Evolutionary conservation across 2,113 vertebrate species (phyloP), one percentile per base, ranked within the genome.

Genomic region (Melanostigma gelatinosum): DNA sequence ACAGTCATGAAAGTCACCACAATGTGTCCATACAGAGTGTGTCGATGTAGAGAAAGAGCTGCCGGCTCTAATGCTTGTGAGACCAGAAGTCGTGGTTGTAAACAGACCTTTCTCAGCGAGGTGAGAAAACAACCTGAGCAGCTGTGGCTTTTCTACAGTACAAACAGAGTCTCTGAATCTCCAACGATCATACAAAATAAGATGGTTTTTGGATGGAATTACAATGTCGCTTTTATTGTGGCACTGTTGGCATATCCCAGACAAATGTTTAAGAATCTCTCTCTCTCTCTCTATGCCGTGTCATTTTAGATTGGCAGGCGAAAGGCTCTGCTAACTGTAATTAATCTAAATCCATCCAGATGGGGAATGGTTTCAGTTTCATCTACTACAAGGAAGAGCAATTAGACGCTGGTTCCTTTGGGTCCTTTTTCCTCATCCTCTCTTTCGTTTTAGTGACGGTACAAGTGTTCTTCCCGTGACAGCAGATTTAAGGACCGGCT

Each of bases 311-410:
- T 88, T 86, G 86, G 73, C 76, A 46, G 62, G 63, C 83, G 84
- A 66, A 88, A 84, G 71, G 65, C 15, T 3, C 74, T 50, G 52
- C 76, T 80, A 57, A 63, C 46, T 77, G 68, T 87, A 87, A 90
- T 86, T 63, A 86, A 89, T 86, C 72, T 87, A 79, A 91, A 80
- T 83, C 83, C 66, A 72, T 82, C 86, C 89, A 88, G 80, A 87
- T 92, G 86, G 65, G 48, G 58, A 81, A 83, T 29, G 66, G 69
- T 80, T 90, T 88, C 57, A 84, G 65, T 86, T 87, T 84, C 71
- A 80, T 88, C 44, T 12, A 24, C 54, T 63, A 67, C 58, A 77
- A 85, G 64, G 52, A 83, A 70, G 77, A 76, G 55, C 54, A 54
- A 52, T 84, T 68, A 83, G 48, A 84, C 27, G n/a, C 38, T 63